Evolutionary conservation across 2,113 vertebrate species (phyloP), one percentile per base, ranked within the genome.

Genomic region (Ramphastos sulfuratus): DNA sequence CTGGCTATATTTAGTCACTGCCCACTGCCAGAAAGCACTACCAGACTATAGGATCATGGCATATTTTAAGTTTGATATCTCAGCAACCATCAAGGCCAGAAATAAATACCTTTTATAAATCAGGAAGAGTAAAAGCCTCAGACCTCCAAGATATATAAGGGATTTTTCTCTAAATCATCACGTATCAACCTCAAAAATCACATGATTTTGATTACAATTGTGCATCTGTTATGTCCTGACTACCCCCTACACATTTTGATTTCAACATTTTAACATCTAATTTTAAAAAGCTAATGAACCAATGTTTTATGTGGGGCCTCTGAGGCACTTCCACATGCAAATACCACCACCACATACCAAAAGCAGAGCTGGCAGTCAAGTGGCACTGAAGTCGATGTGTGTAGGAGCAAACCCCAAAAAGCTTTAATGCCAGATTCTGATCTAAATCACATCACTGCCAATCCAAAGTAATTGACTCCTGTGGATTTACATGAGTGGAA

Each of bases 1-100:
- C 46, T 63, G 76, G 77, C 85, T 96, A 95, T 95, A 89, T 94
- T 95, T 96, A 96, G 92, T 73, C 69, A 78, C 88, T 79, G 89
- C 76, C 83, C 78, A 75, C 79, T 63, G 92, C 95, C 93, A 97
- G 92, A 89, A 97, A 91, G 91, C 79, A 94, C 88, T 94, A 95
- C 65, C 61, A 94, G 93, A 92, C 90, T 91, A 88, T 84, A 95
- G 90, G 89, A 96, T 89, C 95, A 96, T 92, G 77, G 83, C 85
- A 95, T 94, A 95, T 96, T 96, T 96, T 93, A 95, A 88, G 93
- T 95, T 78, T 88, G 90, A 52, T 93, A 94, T 91, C 79, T 95
- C 91, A 95, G 84, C 85, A 78, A 15, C 82, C 70, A 93, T 70
- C 69, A 86, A 72, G 82, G 80, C 82, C 95, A 96, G 92, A 96